phyloP scores from a whole-genome alignment of 2,113 vertebrate species.

The Otis tarda region DNA sequence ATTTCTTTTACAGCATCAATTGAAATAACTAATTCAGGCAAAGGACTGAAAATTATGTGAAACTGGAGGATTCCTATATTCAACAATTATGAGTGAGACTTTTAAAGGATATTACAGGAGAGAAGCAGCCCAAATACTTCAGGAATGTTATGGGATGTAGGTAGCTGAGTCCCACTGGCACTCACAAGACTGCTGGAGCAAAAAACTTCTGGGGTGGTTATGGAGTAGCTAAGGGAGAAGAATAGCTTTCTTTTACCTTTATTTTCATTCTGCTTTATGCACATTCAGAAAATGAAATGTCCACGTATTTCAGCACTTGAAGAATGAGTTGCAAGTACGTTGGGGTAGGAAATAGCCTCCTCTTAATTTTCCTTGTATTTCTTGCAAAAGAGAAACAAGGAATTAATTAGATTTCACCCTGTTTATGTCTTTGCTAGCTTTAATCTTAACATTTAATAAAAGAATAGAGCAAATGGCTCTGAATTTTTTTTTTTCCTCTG shows the following conservation, averaged over 20 bases:
- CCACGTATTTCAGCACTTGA: background rate
- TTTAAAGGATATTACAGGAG: background rate
- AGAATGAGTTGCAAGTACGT: background rate
- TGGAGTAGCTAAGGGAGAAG: background rate
- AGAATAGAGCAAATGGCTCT: background rate
- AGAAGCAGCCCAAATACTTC: background rate
- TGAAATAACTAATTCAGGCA: background rate
- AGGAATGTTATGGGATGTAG: background rate
- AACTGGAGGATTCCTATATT: background rate
- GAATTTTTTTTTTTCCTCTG: background rate
- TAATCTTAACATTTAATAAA: constrained; percentile 31
- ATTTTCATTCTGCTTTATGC: background rate
- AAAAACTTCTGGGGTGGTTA: background rate
- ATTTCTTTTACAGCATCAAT: background rate
- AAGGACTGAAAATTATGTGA: background rate
- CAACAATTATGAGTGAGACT: background rate
- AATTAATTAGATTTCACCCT: constrained; percentile 24
- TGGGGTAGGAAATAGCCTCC: background rate
- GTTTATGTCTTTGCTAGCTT: background rate
- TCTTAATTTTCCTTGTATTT: background rate
- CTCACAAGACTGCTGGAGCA: background rate
- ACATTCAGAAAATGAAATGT: background rate
- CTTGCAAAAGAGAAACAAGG: background rate
- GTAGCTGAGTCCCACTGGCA: background rate
- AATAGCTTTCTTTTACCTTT: background rate